phyloP scores from a whole-genome alignment of 1,140 invertebrate species.

The Delia radicum region DNA sequence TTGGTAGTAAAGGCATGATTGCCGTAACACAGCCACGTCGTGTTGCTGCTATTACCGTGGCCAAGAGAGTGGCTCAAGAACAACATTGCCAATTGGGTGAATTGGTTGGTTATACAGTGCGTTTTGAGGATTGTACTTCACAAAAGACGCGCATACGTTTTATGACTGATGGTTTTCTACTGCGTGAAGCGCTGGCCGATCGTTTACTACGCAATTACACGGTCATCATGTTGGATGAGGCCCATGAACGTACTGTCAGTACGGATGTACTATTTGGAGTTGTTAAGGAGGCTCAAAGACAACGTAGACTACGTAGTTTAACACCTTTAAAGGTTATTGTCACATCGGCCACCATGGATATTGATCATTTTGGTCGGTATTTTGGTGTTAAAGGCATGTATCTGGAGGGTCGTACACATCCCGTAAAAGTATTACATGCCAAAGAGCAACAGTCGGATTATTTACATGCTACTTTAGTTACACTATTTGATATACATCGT shows the following conservation, averaged over 20 bases:
- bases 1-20: slow-evolving; percentile 64
- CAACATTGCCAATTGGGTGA: slow-evolving; percentile 65
- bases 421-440: slow-evolving; percentile 79
- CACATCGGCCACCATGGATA: slow-evolving; percentile 96
- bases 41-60: slow-evolving; percentile 89
- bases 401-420: slow-evolving; percentile 84
- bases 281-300: slow-evolving; percentile 75
- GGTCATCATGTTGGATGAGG: slow-evolving; percentile 92
- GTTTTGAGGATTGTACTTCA: slow-evolving; percentile 83
- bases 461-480: slow-evolving; percentile 75
- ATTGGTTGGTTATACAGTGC: slow-evolving; percentile 72
- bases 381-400: slow-evolving; percentile 87
- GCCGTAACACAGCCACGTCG: slow-evolving; percentile 86
- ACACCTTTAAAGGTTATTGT: slow-evolving; percentile 74
- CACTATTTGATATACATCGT: slow-evolving; percentile 89
- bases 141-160: slow-evolving; percentile 77
- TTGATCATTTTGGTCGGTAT: slow-evolving; percentile 88
- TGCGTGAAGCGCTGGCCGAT: slow-evolving; percentile 79
- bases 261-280: slow-evolving; percentile 91
- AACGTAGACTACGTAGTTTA: slow-evolving; percentile 64
- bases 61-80: slow-evolving; percentile 84
- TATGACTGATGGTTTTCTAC: slow-evolving; percentile 88
- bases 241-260: slow-evolving; percentile 94
- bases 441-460: slow-evolving; percentile 82
- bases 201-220: slow-evolving; percentile 70